Percentiles rank a stretch among this genome's conserved stretches.
These are phyloP conservation scores for Apodemus sylvaticus DNA, from an alignment of 2,113 vertebrate genomes.

Conservation along the genomic window DNA sequence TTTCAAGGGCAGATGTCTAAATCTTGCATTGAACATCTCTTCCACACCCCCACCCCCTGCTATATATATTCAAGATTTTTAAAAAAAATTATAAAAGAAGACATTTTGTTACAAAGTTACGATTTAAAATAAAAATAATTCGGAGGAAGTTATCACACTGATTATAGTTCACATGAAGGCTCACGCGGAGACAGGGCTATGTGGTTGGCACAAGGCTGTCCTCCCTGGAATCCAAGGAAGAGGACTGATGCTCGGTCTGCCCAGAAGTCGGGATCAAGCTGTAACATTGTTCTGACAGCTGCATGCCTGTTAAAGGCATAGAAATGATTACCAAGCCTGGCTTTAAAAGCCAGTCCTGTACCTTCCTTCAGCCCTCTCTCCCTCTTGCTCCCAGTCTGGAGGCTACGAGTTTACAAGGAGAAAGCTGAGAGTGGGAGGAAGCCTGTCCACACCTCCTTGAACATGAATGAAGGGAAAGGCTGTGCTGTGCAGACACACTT, in stretches of 20 bases:
- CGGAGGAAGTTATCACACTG: neutral
- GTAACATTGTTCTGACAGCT: neutral
- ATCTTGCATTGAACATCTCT: neutral
- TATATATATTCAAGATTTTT: neutral
- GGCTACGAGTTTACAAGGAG: neutral
- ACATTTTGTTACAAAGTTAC: neutral
- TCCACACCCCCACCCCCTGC: neutral
- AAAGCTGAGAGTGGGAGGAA: neutral
- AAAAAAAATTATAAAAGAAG: neutral
- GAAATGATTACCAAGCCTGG: neutral
- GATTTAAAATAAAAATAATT: slow-evolving; percentile 22
- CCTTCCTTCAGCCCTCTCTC: neutral
- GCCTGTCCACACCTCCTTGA: neutral
- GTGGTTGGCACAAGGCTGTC: fast-evolving
- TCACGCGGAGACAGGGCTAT: neutral
- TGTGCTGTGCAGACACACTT: neutral
- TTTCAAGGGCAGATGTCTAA: neutral
- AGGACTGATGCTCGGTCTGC: neutral
- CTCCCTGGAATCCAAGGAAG: neutral
- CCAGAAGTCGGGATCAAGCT: neutral
- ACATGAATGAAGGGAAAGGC: neutral
- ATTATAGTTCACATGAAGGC: neutral
- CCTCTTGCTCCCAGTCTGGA: neutral
- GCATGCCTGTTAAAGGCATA: neutral
- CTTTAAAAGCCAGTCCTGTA: neutral